Base-by-base conservation (phyloP, 2,888 invertebrate species). In the Neria commutata region DNA sequence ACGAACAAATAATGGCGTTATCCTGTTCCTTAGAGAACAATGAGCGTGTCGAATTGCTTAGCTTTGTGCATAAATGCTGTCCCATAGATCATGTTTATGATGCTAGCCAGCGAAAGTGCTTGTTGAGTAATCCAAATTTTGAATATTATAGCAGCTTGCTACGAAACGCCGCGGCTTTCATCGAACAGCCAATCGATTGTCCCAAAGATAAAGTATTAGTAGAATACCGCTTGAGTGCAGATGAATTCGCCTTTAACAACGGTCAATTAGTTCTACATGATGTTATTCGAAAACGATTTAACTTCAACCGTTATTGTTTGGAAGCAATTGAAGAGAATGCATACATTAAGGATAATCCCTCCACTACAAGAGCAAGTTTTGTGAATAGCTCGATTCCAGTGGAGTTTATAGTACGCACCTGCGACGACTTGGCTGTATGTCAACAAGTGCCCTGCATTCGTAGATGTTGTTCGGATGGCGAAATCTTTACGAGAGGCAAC, bases 31-130 rank as follows among this genome's bases (percentile, higher is more conserved):
- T 14, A 37, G 37, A 14, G 11, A n/a, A n/a, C 37, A n/a, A n/a
- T 4, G 37, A n/a, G 6, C 11, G 11, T 14, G 37, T 8, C 6
- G 29, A 8, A 56, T 60, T 57, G 51, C 60, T 79, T 45, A 69
- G 70, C 51, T 61, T 74, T 51, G 68, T 80, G 45, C 71, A 74
- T 46, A 81, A 80, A 61, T 81, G 81, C 53, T 81, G 81, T 59
- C 75, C 76, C 16, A 63, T 65, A 26, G 73, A 74, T 17, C 72
- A 74, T 61, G 64, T 69, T 1, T 81, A 77, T 58, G 70, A 73
- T 47, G 47, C 64, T 1, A 56, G 58, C 5, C 34, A 63, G 16
- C 67, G 66, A 33, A 69, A 64, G 47, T 81, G 81, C 58, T 45
- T 58, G 2, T 14, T 45, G 14, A 65, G 59, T 52, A 55, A 67